Conservation (phyloP, 1,140 invertebrate species). For the Aporrectodea caliginosa region DNA sequence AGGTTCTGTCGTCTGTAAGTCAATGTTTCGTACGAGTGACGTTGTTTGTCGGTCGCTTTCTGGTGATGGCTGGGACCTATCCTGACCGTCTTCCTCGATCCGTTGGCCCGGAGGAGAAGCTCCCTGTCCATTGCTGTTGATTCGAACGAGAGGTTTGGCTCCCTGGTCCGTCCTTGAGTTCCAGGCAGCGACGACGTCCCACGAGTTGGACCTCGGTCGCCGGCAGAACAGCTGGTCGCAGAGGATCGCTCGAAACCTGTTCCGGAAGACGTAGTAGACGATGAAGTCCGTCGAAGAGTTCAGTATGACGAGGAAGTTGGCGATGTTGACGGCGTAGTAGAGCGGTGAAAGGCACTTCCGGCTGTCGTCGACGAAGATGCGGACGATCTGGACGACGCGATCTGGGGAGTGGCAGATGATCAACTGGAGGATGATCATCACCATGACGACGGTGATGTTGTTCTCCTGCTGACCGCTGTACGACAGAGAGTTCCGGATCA, state of each 20-base stretch:
- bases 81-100: too few relatives aligned
- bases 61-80: too few relatives aligned
- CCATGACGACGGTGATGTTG: conserved; percentile 32
- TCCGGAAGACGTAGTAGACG: conserved; percentile 30
- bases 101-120: too few relatives aligned
- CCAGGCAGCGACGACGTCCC: too few relatives aligned
- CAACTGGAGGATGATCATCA: conserved; percentile 27
- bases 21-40: too few relatives aligned
- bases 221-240: conserved; percentile 2
- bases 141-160: too few relatives aligned
- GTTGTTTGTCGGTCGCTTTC: too few relatives aligned
- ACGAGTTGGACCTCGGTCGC: neutral
- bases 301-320: conserved; percentile 25
- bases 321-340: conserved; percentile 6
- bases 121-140: too few relatives aligned
- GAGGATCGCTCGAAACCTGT: conserved; percentile 24
- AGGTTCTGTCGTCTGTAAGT: too few relatives aligned
- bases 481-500: conserved; percentile 2
- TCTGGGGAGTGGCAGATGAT: conserved; percentile 30
- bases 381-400: conserved; percentile 10
- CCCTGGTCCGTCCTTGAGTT: too few relatives aligned
- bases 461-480: conserved; percentile 23
- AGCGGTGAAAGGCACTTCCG: conserved; percentile 13
- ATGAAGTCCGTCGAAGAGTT: conserved; percentile 32
- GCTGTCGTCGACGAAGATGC: neutral